Base-by-base conservation (phyloP, 2,888 invertebrate genomes). In the Pherbina coryleti region DNA sequence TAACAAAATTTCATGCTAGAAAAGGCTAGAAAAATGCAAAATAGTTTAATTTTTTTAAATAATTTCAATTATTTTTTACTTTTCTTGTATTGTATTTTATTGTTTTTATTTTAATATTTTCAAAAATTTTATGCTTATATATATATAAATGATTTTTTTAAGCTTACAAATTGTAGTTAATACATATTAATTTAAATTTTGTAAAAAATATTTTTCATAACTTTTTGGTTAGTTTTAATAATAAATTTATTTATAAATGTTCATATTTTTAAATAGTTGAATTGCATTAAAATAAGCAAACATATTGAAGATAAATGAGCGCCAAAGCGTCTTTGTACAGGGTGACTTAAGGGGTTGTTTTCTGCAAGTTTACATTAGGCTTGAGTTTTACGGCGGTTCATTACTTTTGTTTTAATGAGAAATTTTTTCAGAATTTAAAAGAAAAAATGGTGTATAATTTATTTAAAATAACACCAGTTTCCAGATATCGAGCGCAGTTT, bases 271-370 rank as follows among this genome's bases (percentile, higher is more conserved):
- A 79, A 77, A 28, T 80, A 78, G 77, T 76, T 80, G 79, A 82
- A 82, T 78, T 79, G 77, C 78, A 78, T 77, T 79, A 79, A 79
- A 80, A 79, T 57, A 67, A 70, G 34, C n/a, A 49, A 79, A 80
- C 75, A 80, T 82, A 79, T 44, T 44, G 44, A 44, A 44, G 44
- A 44, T 44, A 44, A 44, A 3, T 44, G 44, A 44, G 11, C 44
- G 44, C 44, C 44, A 44, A 44, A 44, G 44, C 44, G 14, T 44
- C 14, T 44, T 44, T 3, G 14, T 1, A 44, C 44, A 14, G 14
- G 14, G 44, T 44, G 44, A 11, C 11, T 11, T 1, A 3, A 44
- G 1, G 44, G 44, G 11, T 44, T 44, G 0, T 44, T 11, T 44
- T n/a, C n/a, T n/a, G n/a, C n/a, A n/a, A n/a, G n/a, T n/a, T n/a